These are phyloP conservation scores for Phyllotreta striolata DNA, from an alignment of 2,888 invertebrate species.

Conservation along the genomic window DNA sequence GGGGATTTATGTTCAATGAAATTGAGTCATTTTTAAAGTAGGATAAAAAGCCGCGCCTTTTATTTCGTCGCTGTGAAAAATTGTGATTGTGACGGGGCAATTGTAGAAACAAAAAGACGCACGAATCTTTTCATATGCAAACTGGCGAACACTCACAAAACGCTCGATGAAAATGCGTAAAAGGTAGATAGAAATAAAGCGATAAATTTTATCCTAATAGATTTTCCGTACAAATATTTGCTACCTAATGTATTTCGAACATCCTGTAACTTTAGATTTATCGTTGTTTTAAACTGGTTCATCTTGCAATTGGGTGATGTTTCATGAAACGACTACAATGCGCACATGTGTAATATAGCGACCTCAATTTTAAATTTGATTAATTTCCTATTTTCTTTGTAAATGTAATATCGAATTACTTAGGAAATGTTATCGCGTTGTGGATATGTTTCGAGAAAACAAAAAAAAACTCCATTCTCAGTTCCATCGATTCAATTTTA, in stretches of 20 bases:
- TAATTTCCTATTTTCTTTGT: no score
- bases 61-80: constrained; percentile 9
- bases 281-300: constrained; percentile 3
- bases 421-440: no score
- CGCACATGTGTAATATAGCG: no score
- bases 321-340: no score
- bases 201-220: constrained; percentile 13
- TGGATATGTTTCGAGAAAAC: no score
- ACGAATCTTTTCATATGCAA: constrained; percentile 11
- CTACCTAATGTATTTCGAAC: no score
- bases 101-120: constrained; percentile 14
- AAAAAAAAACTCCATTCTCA: no score
- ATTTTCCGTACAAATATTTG: constrained; percentile 1
- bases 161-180: constrained; percentile 11
- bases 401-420: no score
- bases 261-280: constrained; percentile 2
- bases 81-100: background rate
- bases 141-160: background rate
- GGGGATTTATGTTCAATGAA: constrained; percentile 17
- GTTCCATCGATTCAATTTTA: no score
- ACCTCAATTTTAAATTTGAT: no score
- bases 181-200: constrained; percentile 3
- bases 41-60: constrained; percentile 9
- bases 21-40: constrained; percentile 18
- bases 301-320: no score